phyloP scores from a whole-genome alignment of 2,797 vertebrate genomes.

The Chromis chromis region DNA sequence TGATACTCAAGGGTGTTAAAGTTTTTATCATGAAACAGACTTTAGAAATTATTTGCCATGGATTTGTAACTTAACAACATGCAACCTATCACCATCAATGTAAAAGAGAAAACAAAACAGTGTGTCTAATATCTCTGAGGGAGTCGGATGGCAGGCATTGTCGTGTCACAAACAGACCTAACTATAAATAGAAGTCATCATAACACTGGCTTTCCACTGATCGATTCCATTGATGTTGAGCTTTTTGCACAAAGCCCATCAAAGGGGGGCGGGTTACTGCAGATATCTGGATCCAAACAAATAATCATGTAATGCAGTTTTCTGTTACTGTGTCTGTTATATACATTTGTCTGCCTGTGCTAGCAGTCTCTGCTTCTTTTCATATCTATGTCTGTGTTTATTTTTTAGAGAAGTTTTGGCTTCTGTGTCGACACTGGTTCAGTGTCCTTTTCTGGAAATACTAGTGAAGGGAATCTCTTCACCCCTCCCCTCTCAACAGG shows the following conservation, averaged over 20 bases:
- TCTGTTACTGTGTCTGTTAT: constrained; percentile 1
- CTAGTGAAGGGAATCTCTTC: constrained; percentile 31
- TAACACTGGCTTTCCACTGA: constrained; percentile 73
- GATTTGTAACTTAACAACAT: constrained; percentile 2
- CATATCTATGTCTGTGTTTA: constrained; percentile 27
- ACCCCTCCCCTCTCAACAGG: constrained; percentile 33
- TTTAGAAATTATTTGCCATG: fast-evolving
- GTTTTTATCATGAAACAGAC: constrained; percentile 8
- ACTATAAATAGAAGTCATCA: constrained; percentile 75
- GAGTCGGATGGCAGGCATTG: constrained; percentile 31
- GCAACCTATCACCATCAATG: background rate
- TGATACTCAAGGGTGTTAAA: constrained; percentile 14
- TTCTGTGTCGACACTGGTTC: constrained; percentile 35
- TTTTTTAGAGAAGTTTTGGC: constrained; percentile 19
- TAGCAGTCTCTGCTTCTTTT: constrained; percentile 1
- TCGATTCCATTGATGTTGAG: constrained; percentile 69
- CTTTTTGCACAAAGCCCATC: constrained; percentile 41
- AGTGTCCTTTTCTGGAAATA: constrained; percentile 78
- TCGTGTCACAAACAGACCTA: constrained; percentile 59
- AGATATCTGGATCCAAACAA: constrained; percentile 38
- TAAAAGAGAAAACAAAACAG: constrained; percentile 5
- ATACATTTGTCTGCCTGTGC: constrained; percentile 5
- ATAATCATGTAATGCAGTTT: constrained; percentile 39
- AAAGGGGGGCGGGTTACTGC: constrained; percentile 22
- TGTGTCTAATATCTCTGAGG: constrained; percentile 11